Percentiles rank a stretch among this genome's conserved stretches.
These are phyloP conservation scores for Cynodonichthys magdalenae DNA, from an alignment of 2,797 vertebrate species.

Conservation along the genomic window DNA sequence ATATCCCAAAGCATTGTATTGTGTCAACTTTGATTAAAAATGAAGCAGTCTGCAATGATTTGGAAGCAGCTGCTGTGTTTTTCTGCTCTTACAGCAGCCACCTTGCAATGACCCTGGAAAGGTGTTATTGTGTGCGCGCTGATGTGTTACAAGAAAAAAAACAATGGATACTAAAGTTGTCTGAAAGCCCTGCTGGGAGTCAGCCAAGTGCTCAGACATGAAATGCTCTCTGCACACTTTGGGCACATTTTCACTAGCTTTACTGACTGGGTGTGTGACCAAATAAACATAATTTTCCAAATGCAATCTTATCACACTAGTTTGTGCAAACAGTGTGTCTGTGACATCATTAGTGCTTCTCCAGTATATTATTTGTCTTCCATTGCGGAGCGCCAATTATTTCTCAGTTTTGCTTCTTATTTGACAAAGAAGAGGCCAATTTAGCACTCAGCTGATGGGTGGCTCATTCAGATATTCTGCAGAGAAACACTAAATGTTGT, in stretches of 20 bases:
- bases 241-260: neutral
- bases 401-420: conserved; percentile 21
- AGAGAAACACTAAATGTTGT: conserved; percentile 22
- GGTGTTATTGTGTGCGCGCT: conserved; percentile 25
- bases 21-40: too few species aligned
- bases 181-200: conserved; percentile 68
- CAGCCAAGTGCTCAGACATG: conserved; percentile 54
- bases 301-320: conserved; percentile 13
- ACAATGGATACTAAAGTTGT: conserved; percentile 56
- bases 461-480: conserved; percentile 38
- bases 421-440: conserved; percentile 42
- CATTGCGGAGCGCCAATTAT: conserved; percentile 32
- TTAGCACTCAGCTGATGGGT: conserved; percentile 26
- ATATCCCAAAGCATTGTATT: too few species aligned
- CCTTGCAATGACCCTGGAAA: conserved; percentile 47
- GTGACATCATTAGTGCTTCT: conserved; percentile 25
- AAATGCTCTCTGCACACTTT: conserved; percentile 49
- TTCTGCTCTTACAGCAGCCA: neutral
- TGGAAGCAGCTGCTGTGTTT: neutral
- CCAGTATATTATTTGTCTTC: conserved; percentile 33
- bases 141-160: conserved; percentile 48
- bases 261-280: conserved; percentile 6
- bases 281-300: conserved; percentile 2
- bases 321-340: neutral
- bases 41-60: neutral